Evolutionary conservation across 2,888 invertebrate genomes (phyloP).

Genomic region (Argyresthia albistria): DNA sequence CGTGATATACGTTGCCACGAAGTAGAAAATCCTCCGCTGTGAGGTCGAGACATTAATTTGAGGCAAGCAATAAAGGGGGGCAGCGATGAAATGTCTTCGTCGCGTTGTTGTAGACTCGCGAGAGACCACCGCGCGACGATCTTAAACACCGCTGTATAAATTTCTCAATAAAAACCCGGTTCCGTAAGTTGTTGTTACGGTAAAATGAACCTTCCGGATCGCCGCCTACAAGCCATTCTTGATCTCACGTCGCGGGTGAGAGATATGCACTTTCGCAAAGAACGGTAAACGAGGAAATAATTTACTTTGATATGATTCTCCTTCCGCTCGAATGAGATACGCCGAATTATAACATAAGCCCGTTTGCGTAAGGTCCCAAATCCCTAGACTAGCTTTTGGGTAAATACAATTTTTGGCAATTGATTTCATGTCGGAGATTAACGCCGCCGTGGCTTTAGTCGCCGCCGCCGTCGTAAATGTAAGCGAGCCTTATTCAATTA

Average conservation of each 20-base stretch:
- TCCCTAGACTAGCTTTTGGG: constrained; percentile 21
- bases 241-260: constrained; percentile 19
- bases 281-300: constrained; percentile 56
- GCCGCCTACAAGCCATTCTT: constrained; percentile 28
- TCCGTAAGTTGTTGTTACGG: constrained; percentile 20
- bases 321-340: constrained; percentile 26
- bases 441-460: constrained; percentile 52
- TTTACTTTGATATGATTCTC: constrained; percentile 62
- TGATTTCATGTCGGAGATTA: constrained; percentile 63
- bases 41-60: constrained; percentile 67
- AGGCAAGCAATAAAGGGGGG: constrained; percentile 63
- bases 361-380: constrained; percentile 25
- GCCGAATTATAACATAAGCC: constrained; percentile 38
- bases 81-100: constrained; percentile 51
- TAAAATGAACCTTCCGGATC: constrained; percentile 40
- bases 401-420: constrained; percentile 64
- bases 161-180: constrained; percentile 53
- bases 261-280: constrained; percentile 52
- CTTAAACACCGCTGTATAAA: constrained; percentile 58
- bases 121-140: constrained; percentile 35
- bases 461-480: constrained; percentile 49
- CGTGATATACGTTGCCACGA: constrained; percentile 54
- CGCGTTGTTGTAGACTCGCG: constrained; percentile 12
- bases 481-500: constrained; percentile 69
- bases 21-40: constrained; percentile 52